These are phyloP conservation scores for Glareola pratincola DNA, from an alignment of 2,113 vertebrate species.

Conservation along the genomic window DNA sequence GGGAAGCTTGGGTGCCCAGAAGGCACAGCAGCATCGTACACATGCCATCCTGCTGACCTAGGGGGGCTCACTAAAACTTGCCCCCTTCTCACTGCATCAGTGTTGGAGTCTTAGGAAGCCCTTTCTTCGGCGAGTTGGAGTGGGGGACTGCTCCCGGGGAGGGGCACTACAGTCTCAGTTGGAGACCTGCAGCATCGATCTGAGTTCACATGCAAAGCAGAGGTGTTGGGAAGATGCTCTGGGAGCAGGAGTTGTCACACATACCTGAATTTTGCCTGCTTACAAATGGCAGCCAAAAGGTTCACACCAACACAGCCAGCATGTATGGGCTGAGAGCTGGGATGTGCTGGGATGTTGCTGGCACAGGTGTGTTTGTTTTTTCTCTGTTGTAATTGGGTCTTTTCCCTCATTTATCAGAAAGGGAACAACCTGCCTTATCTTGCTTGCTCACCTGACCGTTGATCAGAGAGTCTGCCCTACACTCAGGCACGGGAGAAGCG, in stretches of 20 bases:
- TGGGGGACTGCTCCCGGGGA: background rate
- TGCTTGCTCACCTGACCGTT: background rate
- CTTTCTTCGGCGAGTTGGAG: background rate
- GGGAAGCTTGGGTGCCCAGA: background rate
- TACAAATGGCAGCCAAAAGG: background rate
- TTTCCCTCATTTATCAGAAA: background rate
- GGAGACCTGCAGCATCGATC: background rate
- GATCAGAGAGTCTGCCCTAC: background rate
- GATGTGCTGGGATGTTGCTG: background rate
- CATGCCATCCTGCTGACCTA: background rate
- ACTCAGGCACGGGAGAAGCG: background rate
- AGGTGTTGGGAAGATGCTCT: background rate
- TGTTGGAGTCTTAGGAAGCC: background rate
- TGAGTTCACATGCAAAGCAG: background rate
- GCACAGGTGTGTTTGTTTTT: rapidly evolving
- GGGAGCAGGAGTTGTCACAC: background rate
- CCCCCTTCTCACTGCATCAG: background rate
- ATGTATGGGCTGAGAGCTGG: background rate
- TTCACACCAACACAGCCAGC: background rate
- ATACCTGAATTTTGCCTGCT: background rate
- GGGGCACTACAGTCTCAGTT: background rate
- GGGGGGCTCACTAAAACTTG: background rate
- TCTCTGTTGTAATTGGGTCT: background rate
- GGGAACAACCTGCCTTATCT: background rate
- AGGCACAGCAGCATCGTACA: background rate